Evolutionary conservation across 2,113 vertebrate genomes (phyloP), one percentile per base, ranked within the genome.

Genomic region (Telmatochromis sp.): DNA sequence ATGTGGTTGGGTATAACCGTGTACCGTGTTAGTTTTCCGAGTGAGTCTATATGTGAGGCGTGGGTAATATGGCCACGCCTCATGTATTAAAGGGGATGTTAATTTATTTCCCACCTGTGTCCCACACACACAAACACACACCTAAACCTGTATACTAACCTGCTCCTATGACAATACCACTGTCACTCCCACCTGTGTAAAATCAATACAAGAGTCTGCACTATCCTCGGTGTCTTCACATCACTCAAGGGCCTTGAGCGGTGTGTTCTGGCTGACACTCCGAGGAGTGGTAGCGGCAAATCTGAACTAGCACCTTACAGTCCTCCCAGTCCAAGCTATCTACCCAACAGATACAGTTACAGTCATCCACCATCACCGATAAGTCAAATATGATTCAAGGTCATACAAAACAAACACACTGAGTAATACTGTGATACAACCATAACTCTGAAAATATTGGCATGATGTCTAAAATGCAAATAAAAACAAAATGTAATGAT

Each of bases 301-400:
- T 28, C 55, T 58, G 1, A 58, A 58, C 26, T 28, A 57, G 55
- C 23, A 57, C 55, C 13, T 15, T 57, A 57, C 55, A 57, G 55
- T 57, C 7, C 3, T 57, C 23, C 55, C 0, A 57, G 55, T 57
- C 3, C 3, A 57, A 28, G 55, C 55, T 57, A 57, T 57, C 55
- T 28, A 57, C 55, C 23, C 55, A 57, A 28, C 26, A 60, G 57
- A 60, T 31, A 4, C 26, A 57, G 23, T 28, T 28, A 58, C 55
- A 9, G 1, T 31, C 26, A 60, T 60, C 1, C 1, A 31, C 57
- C 26, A 0, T 60, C 14, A 60, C 57, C 8, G 1, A 60, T 8
- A 60, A 31, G 57, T 60, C 3, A 31, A 17, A 58, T 17, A 58
- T 31, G 13, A 9, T 28, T 58, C 55, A 60, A 60, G 28, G 9